Conservation (phyloP, 2,797 vertebrate species). For the Acanthopagrus latus region DNA sequence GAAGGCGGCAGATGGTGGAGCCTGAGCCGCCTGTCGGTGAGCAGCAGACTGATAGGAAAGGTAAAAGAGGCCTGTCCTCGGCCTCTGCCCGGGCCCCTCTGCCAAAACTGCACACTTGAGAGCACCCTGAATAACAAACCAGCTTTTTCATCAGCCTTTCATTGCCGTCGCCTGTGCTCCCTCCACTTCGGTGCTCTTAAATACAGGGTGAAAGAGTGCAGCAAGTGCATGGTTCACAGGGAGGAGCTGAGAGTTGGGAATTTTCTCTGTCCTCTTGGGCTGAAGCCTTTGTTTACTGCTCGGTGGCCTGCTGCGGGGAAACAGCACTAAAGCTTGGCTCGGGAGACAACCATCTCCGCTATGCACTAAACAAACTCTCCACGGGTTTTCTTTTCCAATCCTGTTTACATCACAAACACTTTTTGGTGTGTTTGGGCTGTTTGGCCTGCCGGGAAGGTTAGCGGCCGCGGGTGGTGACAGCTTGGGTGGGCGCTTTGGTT, state of each 20-base stretch:
- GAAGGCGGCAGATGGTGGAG: constrained; percentile 64
- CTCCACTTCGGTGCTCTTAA: constrained; percentile 59
- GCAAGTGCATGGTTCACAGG: constrained; percentile 52
- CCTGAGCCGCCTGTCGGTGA: constrained; percentile 51
- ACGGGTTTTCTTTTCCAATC: constrained; percentile 53
- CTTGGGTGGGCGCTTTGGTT: constrained; percentile 63
- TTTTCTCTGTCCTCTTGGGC: constrained; percentile 59
- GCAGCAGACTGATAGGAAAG: constrained; percentile 60
- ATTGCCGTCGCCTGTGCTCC: constrained; percentile 44
- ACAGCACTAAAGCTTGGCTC: constrained; percentile 66
- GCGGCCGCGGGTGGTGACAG: constrained; percentile 40
- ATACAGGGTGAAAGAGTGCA: constrained; percentile 58
- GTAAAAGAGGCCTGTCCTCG: constrained; percentile 56
- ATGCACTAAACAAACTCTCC: constrained; percentile 77
- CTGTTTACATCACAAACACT: constrained; percentile 74
- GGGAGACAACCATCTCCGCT: constrained; percentile 71
- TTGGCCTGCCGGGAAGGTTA: constrained; percentile 20
- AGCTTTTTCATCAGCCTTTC: constrained; percentile 59
- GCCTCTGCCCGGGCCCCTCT: constrained; percentile 31
- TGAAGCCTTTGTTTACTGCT: constrained; percentile 68
- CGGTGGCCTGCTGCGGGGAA: constrained; percentile 66
- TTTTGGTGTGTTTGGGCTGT: constrained; percentile 46
- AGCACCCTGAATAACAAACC: constrained; percentile 61
- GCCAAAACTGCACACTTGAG: constrained; percentile 68
- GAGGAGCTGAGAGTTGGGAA: constrained; percentile 47